A percentile compares a stretch with the other conserved stretches of the same genome.
Evolutionary conservation across 1,140 invertebrate species (phyloP).

Genomic region (Temnothorax longispinosus): DNA sequence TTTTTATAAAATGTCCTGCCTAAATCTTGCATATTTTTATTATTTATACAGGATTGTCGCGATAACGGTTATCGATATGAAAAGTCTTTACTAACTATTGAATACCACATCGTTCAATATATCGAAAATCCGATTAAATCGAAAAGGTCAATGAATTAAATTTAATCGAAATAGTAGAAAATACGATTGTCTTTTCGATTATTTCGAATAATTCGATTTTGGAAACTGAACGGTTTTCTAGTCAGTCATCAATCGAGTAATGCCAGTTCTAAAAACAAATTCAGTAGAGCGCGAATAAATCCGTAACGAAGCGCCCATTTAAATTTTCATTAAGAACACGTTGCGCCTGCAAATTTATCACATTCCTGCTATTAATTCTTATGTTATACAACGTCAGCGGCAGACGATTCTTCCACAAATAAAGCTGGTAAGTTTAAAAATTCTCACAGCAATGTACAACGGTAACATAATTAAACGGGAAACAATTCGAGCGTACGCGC

Average conservation of each 20-base stretch:
- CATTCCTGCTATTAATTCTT: background rate
- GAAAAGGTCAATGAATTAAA: slow-evolving; percentile 49
- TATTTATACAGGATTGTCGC: slow-evolving; percentile 31
- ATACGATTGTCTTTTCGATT: slow-evolving; percentile 54
- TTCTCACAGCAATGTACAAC: background rate
- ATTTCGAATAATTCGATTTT: slow-evolving; percentile 53
- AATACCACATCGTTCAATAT: slow-evolving; percentile 35
- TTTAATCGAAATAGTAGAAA: slow-evolving; percentile 51
- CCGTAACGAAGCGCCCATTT: slow-evolving; percentile 8
- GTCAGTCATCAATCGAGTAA: slow-evolving; percentile 10
- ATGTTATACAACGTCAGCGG: background rate
- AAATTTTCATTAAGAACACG: slow-evolving; percentile 34
- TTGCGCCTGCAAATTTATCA: slow-evolving; percentile 11
- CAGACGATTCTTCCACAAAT: background rate
- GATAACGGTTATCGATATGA: slow-evolving; percentile 36
- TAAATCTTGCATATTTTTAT: slow-evolving; percentile 10
- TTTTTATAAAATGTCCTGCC: background rate
- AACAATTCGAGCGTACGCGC: background rate
- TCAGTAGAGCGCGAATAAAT: background rate
- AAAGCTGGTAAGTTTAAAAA: background rate
- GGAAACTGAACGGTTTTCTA: slow-evolving; percentile 6
- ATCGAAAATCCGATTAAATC: slow-evolving; percentile 51
- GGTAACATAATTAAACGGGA: background rate
- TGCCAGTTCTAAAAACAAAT: background rate
- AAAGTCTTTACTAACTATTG: slow-evolving; percentile 4